Conservation (phyloP, 2,888 invertebrate species). For the Monopis laevigella region DNA sequence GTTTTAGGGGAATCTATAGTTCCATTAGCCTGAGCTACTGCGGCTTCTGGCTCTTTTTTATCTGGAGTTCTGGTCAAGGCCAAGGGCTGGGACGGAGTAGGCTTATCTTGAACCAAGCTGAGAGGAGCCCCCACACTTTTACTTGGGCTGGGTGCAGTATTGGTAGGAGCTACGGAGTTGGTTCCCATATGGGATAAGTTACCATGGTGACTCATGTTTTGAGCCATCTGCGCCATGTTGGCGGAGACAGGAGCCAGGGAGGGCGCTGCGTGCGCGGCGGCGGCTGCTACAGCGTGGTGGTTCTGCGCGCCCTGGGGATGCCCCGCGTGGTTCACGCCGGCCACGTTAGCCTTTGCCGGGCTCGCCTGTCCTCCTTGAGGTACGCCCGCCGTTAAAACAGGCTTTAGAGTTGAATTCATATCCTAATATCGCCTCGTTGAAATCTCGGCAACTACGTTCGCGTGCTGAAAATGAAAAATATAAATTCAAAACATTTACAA, state of each 20-base stretch:
- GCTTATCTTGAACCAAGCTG: slow-evolving; percentile 54
- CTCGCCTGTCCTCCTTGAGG: slow-evolving; percentile 52
- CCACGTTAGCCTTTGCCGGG: slow-evolving; percentile 54
- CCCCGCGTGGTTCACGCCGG: slow-evolving; percentile 49
- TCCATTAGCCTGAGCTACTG: slow-evolving; percentile 45
- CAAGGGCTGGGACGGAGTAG: slow-evolving; percentile 36
- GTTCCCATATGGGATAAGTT: slow-evolving; percentile 55
- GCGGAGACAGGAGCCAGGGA: slow-evolving; percentile 61
- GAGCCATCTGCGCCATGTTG: slow-evolving; percentile 63
- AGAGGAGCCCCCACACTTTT: slow-evolving; percentile 47
- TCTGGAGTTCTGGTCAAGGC: slow-evolving; percentile 58
- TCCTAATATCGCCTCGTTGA: slow-evolving; percentile 31
- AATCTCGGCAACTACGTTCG: background rate
- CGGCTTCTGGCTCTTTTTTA: slow-evolving; percentile 51
- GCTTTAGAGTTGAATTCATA: slow-evolving; percentile 72
- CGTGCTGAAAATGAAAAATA: slow-evolving; percentile 2
- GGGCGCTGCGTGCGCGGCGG: slow-evolving; percentile 41
- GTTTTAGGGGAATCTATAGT: slow-evolving; percentile 52
- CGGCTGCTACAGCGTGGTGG: slow-evolving; percentile 38
- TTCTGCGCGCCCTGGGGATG: slow-evolving; percentile 52
- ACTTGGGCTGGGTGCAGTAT: slow-evolving; percentile 40
- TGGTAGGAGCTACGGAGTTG: slow-evolving; percentile 39
- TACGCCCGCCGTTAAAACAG: slow-evolving; percentile 63
- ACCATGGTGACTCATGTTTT: slow-evolving; percentile 63
- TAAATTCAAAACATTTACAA: background rate